Evolutionary conservation across 2,888 invertebrate species (phyloP).

Genomic region (Habroteleia sp.): DNA sequence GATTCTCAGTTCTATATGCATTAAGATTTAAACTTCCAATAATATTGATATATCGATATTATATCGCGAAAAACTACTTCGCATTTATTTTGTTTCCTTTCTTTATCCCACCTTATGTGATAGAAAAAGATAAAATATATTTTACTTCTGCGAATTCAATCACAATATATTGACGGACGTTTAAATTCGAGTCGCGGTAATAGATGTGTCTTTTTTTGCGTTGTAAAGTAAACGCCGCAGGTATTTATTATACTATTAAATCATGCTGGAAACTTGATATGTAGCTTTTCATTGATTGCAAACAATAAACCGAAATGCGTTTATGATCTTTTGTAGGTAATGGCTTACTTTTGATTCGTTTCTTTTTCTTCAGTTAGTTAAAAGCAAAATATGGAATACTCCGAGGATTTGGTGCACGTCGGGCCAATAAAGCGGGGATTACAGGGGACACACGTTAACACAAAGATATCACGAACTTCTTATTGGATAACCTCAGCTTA

Average conservation of each 20-base stretch:
- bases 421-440: conserved; percentile 46
- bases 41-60: too few relatives aligned
- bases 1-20: too few relatives aligned
- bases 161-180: conserved; percentile 12
- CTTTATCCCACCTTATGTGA: too few relatives aligned
- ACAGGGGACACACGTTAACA: conserved; percentile 52
- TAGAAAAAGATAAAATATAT: too few relatives aligned
- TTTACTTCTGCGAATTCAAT: conserved; percentile 10
- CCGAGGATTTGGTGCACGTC: conserved; percentile 38
- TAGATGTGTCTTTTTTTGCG: conserved; percentile 23
- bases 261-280: conserved; percentile 19
- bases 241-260: conserved; percentile 40
- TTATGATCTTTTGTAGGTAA: conserved; percentile 22
- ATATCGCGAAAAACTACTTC: too few relatives aligned
- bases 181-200: background rate
- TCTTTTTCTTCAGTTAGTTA: background rate
- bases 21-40: too few relatives aligned
- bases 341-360: background rate
- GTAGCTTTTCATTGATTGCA: conserved; percentile 41
- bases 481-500: conserved; percentile 45
- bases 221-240: conserved; percentile 16
- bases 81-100: too few relatives aligned
- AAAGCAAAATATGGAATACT: conserved; percentile 40
- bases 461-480: conserved; percentile 36
- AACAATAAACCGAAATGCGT: conserved; percentile 37